Evolutionary conservation across 2,113 vertebrate species (phyloP), one percentile per base, ranked within the genome.

Genomic region (Colistium nudipinnis): DNA sequence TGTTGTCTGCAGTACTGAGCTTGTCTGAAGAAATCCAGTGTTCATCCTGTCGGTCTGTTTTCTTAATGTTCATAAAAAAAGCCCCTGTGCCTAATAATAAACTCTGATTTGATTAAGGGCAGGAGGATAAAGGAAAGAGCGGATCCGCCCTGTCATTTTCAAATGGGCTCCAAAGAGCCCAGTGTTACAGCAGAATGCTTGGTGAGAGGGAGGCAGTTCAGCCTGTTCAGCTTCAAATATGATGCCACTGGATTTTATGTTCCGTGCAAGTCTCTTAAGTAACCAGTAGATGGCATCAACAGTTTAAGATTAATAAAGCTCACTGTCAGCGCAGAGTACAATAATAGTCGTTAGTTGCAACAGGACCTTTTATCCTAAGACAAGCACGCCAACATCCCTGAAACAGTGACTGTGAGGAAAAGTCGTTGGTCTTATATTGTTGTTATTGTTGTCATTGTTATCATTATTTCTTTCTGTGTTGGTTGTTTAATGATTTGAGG

Each of bases 231-330:
- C 35, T 31, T 53, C 14, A 44, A 59, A 17, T 78, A 82, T 85
- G 84, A 87, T 81, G 81, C 81, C 82, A 82, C 72, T 35, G 6
- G 14, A 44, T 33, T 78, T 62, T 77, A 39, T 30, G 14, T 53
- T 20, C 49, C 47, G 43, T 83, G 85, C 54, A 83, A 54, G 20
- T 88, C 84, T 78, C 41, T 61, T 48, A 22, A 69, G 65, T 62
- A 44, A 59, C 91, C 91, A 90, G 87, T 86, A 93, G 91, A 92
- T 92, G 91, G 89, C 89, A 84, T 74, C 79, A 88, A 70, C 49
- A 84, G 72, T 78, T 88, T 82, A 91, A 67, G 65, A 85, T 74
- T 81, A 76, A 57, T 51, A 76, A 33, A 6, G 31, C 49, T 47
- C 61, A 63, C 45, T 38, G 33, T 56, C 20, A 54, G 20, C 53